Base-by-base conservation (phyloP, 2,888 invertebrate genomes). In the Orthosia gracilis region DNA sequence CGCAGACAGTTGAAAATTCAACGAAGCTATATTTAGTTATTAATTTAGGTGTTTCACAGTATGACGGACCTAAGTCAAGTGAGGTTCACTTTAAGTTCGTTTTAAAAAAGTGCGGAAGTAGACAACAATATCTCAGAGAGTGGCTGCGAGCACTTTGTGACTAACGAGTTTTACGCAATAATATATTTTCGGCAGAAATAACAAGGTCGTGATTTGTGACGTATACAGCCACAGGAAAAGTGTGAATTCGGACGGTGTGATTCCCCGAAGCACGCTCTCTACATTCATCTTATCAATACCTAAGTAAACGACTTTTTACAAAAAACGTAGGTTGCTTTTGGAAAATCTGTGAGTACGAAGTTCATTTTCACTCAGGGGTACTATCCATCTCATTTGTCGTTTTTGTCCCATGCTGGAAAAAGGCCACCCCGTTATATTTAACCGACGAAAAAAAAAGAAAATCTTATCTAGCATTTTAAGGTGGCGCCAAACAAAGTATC, bases 61-160 rank as follows among this genome's bases (percentile, higher is more conserved):
- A 40, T n/a, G 31, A 40, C 21, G 12, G 12, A 18, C 45, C 12
- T 61, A 58, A 63, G 21, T 58, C 49, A 31, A 50, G 64, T 59
- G 58, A 61, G 40, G 49, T 59, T 63, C 58, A 40, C 9, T 18
- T 63, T 54, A 64, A 40, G 57, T 26, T 74, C 66, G 58, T 73
- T 68, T 76, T 74, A 80, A 76, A 82, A 75, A 80, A 69, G 55
- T 77, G 47, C 85, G 84, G 85, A 85, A 83, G 73, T 66, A 73
- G 47, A 69, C 61, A 63, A 71, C 63, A 79, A 64, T 70, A 69
- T 58, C 66, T 55, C 52, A 52, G 79, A 31, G 69, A 76, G 45
- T 74, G 83, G 73, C 71, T 80, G 69, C 72, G 65, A 74, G 79
- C 18, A 55, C 68, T 78, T 78, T 61, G 54, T 73, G 83, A 78